Conservation (phyloP, 2,797 vertebrate species). For the Echeneis naucrates region DNA sequence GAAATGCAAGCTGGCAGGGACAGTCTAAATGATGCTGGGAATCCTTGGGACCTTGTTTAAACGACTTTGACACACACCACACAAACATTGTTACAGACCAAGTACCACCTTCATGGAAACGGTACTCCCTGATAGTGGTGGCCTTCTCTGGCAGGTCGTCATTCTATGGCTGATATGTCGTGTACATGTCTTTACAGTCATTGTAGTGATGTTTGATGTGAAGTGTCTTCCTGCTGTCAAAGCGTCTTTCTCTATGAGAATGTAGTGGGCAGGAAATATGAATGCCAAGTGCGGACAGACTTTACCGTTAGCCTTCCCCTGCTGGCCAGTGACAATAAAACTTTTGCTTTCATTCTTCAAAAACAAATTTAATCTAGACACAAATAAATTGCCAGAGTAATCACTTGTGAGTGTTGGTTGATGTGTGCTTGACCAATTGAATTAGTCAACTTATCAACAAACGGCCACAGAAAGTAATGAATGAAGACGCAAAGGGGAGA, state of each 20-base stretch:
- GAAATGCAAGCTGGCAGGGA: too few relatives aligned
- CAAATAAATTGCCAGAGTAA: slow-evolving; percentile 61
- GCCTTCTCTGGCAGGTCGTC: too few relatives aligned
- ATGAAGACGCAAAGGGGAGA: slow-evolving; percentile 55
- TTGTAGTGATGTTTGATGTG: too few relatives aligned
- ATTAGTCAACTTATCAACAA: slow-evolving; percentile 48
- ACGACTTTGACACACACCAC: too few relatives aligned
- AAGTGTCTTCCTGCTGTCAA: slow-evolving; percentile 3
- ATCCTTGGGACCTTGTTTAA: too few relatives aligned
- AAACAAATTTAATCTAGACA: slow-evolving; percentile 50
- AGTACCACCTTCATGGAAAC: too few relatives aligned
- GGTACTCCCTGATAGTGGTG: too few relatives aligned
- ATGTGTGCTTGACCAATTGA: slow-evolving; percentile 50
- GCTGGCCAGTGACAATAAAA: not conserved
- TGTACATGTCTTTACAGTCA: too few relatives aligned
- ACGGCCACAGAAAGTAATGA: slow-evolving; percentile 39
- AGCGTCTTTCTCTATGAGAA: not conserved
- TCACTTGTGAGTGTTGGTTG: slow-evolving; percentile 45
- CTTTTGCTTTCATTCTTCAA: slow-evolving; percentile 15
- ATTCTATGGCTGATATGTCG: too few relatives aligned
- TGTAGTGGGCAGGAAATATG: not conserved
- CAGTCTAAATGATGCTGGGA: too few relatives aligned
- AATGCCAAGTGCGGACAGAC: slow-evolving; percentile 5
- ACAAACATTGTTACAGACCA: too few relatives aligned
- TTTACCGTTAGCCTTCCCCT: slow-evolving; percentile 7